phyloP scores from a whole-genome alignment of 2,888 invertebrate species.

The Leucoptera coffeella region DNA sequence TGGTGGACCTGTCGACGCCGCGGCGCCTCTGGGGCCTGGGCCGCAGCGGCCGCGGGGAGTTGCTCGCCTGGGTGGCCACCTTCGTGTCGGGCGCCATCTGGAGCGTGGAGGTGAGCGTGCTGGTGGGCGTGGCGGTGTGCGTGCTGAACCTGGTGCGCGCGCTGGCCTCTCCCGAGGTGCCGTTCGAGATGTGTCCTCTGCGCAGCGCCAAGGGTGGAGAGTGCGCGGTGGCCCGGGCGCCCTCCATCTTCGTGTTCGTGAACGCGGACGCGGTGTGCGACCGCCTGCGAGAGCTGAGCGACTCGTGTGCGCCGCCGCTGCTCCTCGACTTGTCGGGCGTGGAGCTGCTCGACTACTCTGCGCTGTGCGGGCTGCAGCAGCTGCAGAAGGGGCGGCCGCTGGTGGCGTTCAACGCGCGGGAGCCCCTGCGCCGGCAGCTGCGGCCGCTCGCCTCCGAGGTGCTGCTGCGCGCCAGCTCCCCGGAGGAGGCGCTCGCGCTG shows the following conservation, averaged over 20 bases:
- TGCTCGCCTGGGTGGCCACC: conserved; percentile 61
- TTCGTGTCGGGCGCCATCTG: conserved; percentile 56
- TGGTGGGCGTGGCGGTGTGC: conserved; percentile 73
- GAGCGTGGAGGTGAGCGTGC: too few relatives aligned
- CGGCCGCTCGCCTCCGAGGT: conserved; percentile 13
- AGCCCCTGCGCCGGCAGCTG: conserved; percentile 12
- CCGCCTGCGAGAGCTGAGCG: conserved; percentile 45
- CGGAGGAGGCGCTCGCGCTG: conserved; percentile 2
- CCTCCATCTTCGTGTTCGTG: conserved; percentile 60
- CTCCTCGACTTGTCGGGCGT: conserved; percentile 41
- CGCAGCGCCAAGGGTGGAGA: neutral
- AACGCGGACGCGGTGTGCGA: conserved; percentile 67
- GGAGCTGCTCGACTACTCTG: conserved; percentile 59
- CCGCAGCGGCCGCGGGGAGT: conserved; percentile 55
- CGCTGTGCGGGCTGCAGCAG: conserved; percentile 11
- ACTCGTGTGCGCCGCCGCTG: conserved; percentile 28
- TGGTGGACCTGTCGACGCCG: conserved; percentile 40
- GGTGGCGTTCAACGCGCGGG: conserved; percentile 31
- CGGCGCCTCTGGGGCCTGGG: conserved; percentile 42
- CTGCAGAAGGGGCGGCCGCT: conserved; percentile 28
- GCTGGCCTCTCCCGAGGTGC: conserved; percentile 58
- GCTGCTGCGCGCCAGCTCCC: conserved; percentile 3
- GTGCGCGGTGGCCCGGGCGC: conserved; percentile 19
- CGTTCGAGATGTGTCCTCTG: conserved; percentile 13
- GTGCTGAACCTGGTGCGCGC: conserved; percentile 57